Evolutionary conservation across 2,113 vertebrate genomes (phyloP).

Genomic region (Macquaria australasica): DNA sequence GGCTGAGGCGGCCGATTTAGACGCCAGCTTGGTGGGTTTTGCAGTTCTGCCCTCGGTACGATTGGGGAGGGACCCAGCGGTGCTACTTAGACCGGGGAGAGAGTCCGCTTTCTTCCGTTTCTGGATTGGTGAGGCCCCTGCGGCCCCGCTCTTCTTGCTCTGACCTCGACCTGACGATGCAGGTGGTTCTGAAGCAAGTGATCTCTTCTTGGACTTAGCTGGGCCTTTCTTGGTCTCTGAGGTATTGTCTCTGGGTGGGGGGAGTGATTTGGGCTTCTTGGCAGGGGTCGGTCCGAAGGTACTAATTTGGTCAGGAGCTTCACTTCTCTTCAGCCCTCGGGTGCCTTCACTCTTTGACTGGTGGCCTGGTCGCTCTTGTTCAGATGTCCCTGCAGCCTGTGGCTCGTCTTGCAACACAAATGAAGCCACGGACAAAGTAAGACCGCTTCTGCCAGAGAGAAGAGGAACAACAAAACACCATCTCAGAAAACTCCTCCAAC

Average conservation of each 20-base stretch:
- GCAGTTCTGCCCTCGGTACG: constrained; percentile 95
- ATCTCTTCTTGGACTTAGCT: constrained; percentile 95
- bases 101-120: constrained; percentile 97
- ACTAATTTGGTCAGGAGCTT: constrained; percentile 94
- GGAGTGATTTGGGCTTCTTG: constrained; percentile 95
- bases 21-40: constrained; percentile 99
- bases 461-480: constrained; percentile 45
- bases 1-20: constrained; percentile 99
- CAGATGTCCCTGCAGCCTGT: constrained; percentile 92
- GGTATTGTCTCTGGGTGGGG: constrained; percentile 88
- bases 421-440: constrained; percentile 90
- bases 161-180: constrained; percentile 92
- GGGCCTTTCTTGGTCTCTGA: constrained; percentile 90
- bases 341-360: constrained; percentile 93
- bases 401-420: constrained; percentile 92
- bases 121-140: constrained; percentile 90
- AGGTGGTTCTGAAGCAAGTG: constrained; percentile 86
- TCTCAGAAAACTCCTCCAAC: constrained; percentile 20
- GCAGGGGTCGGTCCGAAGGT: constrained; percentile 93
- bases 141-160: constrained; percentile 92
- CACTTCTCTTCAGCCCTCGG: constrained; percentile 94
- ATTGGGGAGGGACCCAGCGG: constrained; percentile 91
- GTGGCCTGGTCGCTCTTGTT: constrained; percentile 91
- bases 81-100: constrained; percentile 90
- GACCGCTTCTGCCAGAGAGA: constrained; percentile 89